These are phyloP conservation scores for Papilio glaucus DNA, from an alignment of 1,140 invertebrate genomes.

Conservation along the genomic window DNA sequence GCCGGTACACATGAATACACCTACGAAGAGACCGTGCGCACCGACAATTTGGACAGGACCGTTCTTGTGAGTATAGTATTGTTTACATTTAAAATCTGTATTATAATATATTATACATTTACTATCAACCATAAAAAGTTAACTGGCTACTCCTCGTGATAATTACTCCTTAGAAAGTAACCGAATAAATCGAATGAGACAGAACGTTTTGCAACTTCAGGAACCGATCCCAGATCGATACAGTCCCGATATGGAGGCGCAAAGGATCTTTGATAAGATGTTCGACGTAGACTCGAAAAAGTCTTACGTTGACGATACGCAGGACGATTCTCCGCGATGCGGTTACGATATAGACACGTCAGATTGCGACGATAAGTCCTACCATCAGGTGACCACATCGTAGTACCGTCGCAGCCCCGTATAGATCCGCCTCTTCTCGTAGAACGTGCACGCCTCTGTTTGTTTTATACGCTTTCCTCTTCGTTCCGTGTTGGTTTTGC, in stretches of 20 bases:
- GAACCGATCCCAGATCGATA: slow-evolving; percentile 80
- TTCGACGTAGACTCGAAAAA: slow-evolving; percentile 80
- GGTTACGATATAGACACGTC: slow-evolving; percentile 80
- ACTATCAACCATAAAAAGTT: neutral
- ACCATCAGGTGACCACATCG: slow-evolving; percentile 77
- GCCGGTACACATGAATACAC: slow-evolving; percentile 67
- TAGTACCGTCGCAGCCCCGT: slow-evolving; percentile 71
- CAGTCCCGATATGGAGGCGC: slow-evolving; percentile 81
- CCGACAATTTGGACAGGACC: slow-evolving; percentile 71
- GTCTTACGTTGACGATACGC: slow-evolving; percentile 72
- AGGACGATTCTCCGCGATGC: slow-evolving; percentile 75
- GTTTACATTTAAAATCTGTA: neutral
- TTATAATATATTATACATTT: neutral
- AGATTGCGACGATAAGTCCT: slow-evolving; percentile 79
- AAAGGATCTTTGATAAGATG: slow-evolving; percentile 83
- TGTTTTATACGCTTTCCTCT: slow-evolving; percentile 73
- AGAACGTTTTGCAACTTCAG: slow-evolving; percentile 78
- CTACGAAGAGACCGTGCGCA: slow-evolving; percentile 74
- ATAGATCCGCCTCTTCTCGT: slow-evolving; percentile 75
- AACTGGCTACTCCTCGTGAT: neutral
- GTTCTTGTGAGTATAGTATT: slow-evolving; percentile 70
- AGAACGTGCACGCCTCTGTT: slow-evolving; percentile 77
- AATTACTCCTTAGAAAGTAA: slow-evolving; percentile 1
- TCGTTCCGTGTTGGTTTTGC: slow-evolving; percentile 65
- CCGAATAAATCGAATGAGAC: slow-evolving; percentile 54